Conservation (phyloP, 1,140 invertebrate species). For the Coboldia fuscipes region DNA sequence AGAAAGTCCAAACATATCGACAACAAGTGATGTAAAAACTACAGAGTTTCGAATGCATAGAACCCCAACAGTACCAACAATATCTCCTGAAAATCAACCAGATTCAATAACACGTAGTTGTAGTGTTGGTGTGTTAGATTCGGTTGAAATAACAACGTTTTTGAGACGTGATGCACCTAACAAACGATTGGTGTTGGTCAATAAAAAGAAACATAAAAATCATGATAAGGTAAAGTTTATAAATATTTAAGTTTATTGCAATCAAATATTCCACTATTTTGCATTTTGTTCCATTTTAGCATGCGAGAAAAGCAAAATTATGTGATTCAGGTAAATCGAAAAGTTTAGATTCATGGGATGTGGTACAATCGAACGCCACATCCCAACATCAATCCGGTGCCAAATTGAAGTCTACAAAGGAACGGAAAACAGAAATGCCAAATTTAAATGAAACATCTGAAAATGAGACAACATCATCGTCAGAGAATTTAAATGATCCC, state of each 20-base stretch:
- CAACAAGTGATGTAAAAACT: too few species aligned
- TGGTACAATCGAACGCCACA: constrained; percentile 9
- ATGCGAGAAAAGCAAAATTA: constrained; percentile 29
- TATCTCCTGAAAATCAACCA: constrained; percentile 31
- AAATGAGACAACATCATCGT: constrained; percentile 6
- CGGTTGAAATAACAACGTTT: constrained; percentile 47
- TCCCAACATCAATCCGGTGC: constrained; percentile 8
- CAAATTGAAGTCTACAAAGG: constrained; percentile 13
- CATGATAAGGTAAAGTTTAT: constrained; percentile 5
- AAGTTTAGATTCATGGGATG: constrained; percentile 60
- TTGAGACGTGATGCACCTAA: constrained; percentile 45
- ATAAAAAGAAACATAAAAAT: constrained; percentile 29
- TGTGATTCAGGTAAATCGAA: constrained; percentile 60
- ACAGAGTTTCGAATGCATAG: constrained; percentile 27
- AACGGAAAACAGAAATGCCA: constrained; percentile 13
- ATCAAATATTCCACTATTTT: not conserved
- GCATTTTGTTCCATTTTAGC: not conserved
- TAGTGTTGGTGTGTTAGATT: constrained; percentile 63
- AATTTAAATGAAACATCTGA: constrained; percentile 20
- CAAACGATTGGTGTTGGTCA: constrained; percentile 50
- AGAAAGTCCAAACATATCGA: too few species aligned
- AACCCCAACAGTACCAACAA: constrained; percentile 37
- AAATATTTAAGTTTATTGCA: not conserved
- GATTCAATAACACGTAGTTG: constrained; percentile 61
- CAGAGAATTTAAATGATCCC: constrained; percentile 5